Conservation (phyloP, 2,888 invertebrate species). For the Phalera bucephala region DNA sequence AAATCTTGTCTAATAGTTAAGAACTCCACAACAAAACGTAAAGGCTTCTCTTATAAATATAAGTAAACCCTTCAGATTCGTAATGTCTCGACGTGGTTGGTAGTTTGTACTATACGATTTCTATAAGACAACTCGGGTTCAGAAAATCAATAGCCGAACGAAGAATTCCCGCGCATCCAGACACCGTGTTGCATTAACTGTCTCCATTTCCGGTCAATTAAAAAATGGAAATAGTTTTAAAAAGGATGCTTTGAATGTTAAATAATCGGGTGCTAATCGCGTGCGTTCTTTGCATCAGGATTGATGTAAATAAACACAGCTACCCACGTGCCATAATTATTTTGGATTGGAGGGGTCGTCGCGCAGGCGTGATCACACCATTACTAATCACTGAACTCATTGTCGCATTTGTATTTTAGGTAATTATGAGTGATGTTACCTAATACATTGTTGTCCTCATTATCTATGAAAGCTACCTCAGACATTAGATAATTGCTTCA, state of each 20-base stretch:
- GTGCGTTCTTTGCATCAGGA: constrained; percentile 25
- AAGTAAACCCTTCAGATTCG: too few relatives aligned
- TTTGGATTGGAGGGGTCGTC: constrained; percentile 7
- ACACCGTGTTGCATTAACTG: neutral
- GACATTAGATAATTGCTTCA: too few relatives aligned
- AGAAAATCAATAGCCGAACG: constrained; percentile 32
- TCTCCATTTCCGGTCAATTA: constrained; percentile 7
- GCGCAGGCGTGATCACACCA: constrained; percentile 24
- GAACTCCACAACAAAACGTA: too few relatives aligned
- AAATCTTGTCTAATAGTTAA: too few relatives aligned
- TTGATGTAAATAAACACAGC: constrained; percentile 55
- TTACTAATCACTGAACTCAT: constrained; percentile 10
- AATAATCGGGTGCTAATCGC: constrained; percentile 22
- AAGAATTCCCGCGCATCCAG: neutral
- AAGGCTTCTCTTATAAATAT: too few relatives aligned
- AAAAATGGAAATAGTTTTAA: constrained; percentile 8
- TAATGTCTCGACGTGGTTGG: neutral
- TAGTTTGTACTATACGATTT: neutral
- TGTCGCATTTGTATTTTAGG: neutral
- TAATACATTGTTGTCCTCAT: too few relatives aligned
- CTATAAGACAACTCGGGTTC: constrained; percentile 2
- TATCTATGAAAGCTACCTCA: too few relatives aligned
- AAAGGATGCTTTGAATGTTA: constrained; percentile 8
- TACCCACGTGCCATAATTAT: constrained; percentile 37
- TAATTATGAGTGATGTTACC: too few relatives aligned